Evolutionary conservation across 2,888 invertebrate genomes (phyloP).

Genomic region (Cryptocephalus moraei): DNA sequence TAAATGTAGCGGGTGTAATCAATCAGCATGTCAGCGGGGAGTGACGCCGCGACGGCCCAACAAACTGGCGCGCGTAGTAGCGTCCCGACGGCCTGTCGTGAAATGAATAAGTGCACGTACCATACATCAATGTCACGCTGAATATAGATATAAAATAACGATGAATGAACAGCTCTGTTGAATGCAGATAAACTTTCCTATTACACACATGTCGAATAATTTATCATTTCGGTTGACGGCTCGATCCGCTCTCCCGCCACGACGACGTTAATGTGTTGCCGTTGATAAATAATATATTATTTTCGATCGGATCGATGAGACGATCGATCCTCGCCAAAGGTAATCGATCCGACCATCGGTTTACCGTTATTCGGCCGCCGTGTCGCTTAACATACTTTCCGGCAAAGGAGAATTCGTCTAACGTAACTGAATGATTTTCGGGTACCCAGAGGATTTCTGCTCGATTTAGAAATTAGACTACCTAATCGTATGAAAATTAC

Average conservation of each 20-base stretch:
- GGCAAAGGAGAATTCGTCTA: too few species aligned
- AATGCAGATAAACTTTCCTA: slow-evolving; percentile 40
- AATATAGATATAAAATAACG: slow-evolving; percentile 42
- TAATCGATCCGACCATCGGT: too few species aligned
- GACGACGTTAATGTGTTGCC: slow-evolving; percentile 15
- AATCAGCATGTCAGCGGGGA: slow-evolving; percentile 36
- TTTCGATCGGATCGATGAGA: too few species aligned
- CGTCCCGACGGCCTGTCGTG: slow-evolving; percentile 31
- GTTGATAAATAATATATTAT: neutral
- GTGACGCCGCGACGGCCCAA: slow-evolving; percentile 28
- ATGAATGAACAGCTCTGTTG: slow-evolving; percentile 39
- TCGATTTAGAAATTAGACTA: too few species aligned
- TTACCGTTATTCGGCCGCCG: too few species aligned
- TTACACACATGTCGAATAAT: slow-evolving; percentile 39
- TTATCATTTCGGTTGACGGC: slow-evolving; percentile 31
- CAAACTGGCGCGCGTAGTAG: slow-evolving; percentile 24
- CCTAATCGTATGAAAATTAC: too few species aligned
- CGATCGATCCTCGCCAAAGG: too few species aligned
- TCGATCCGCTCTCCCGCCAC: slow-evolving; percentile 8
- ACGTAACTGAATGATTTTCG: too few species aligned
- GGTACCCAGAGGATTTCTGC: too few species aligned
- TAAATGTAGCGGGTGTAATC: slow-evolving; percentile 37
- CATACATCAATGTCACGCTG: slow-evolving; percentile 40
- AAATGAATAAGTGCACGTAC: slow-evolving; percentile 40
- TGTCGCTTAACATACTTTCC: too few species aligned